Conservation (phyloP, 2,888 invertebrate species). For the Drosophila niveifrons region DNA sequence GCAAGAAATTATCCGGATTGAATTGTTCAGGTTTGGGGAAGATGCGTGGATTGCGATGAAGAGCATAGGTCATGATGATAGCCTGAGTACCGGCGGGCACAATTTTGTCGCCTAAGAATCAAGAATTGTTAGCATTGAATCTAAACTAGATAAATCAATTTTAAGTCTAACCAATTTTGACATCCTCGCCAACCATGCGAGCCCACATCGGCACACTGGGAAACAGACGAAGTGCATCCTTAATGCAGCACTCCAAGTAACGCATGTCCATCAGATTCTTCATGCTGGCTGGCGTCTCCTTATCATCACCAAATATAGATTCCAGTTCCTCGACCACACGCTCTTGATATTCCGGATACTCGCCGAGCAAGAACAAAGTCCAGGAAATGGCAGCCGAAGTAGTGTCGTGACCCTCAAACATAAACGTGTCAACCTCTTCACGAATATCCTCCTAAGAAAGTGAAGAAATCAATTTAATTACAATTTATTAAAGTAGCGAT, state of each 20-base stretch:
- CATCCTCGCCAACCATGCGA: slow-evolving; percentile 87
- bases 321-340: slow-evolving; percentile 86
- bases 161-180: slow-evolving; percentile 86
- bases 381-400: slow-evolving; percentile 86
- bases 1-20: slow-evolving; percentile 90
- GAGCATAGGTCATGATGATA: slow-evolving; percentile 88
- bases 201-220: slow-evolving; percentile 90
- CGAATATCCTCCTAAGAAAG: slow-evolving; percentile 85
- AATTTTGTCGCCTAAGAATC: slow-evolving; percentile 77
- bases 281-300: slow-evolving; percentile 86
- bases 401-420: slow-evolving; percentile 87
- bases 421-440: slow-evolving; percentile 89
- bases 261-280: slow-evolving; percentile 88
- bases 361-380: slow-evolving; percentile 84
- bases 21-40: slow-evolving; percentile 90
- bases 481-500: background rate
- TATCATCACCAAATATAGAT: slow-evolving; percentile 85
- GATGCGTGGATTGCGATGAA: slow-evolving; percentile 88
- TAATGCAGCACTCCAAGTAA: slow-evolving; percentile 90
- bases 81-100: slow-evolving; percentile 86
- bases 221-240: slow-evolving; percentile 89
- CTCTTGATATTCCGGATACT: slow-evolving; percentile 84
- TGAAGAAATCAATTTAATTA: background rate
- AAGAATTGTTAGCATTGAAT: too few relatives aligned
- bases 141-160: too few relatives aligned